phyloP scores from a whole-genome alignment of 2,888 invertebrate genomes.

The Spilosoma lubricipeda region DNA sequence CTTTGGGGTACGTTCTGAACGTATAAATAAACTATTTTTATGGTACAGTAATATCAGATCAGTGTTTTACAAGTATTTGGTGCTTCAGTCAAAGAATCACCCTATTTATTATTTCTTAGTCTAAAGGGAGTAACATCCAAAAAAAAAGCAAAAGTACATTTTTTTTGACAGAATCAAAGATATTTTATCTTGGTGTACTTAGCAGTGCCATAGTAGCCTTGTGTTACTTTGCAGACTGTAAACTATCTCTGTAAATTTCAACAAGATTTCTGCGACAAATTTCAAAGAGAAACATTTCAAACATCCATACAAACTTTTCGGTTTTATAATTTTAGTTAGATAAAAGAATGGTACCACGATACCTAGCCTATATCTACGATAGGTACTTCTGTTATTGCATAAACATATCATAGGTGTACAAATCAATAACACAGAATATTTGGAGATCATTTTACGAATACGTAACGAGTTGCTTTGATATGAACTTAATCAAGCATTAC shows the following conservation, averaged over 20 bases:
- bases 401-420: background rate
- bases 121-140: background rate
- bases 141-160: background rate
- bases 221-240: too few species aligned
- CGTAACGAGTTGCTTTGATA: background rate
- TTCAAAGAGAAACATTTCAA: too few species aligned
- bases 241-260: too few species aligned
- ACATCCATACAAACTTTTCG: too few species aligned
- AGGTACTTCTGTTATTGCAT: background rate
- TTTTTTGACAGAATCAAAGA: background rate
- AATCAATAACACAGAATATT: conserved; percentile 1
- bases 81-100: background rate
- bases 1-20: conserved; percentile 9
- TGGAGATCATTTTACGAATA: background rate
- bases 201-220: too few species aligned
- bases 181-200: background rate
- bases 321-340: too few species aligned
- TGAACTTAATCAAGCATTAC: background rate
- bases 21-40: conserved; percentile 3
- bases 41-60: background rate
- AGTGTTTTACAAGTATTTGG: background rate
- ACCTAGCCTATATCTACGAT: background rate
- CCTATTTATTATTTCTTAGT: background rate
- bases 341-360: background rate
- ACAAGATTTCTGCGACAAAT: too few species aligned